These are phyloP conservation scores for Toxotes jaculatrix DNA, from an alignment of 2,113 vertebrate species.

Conservation along the genomic window DNA sequence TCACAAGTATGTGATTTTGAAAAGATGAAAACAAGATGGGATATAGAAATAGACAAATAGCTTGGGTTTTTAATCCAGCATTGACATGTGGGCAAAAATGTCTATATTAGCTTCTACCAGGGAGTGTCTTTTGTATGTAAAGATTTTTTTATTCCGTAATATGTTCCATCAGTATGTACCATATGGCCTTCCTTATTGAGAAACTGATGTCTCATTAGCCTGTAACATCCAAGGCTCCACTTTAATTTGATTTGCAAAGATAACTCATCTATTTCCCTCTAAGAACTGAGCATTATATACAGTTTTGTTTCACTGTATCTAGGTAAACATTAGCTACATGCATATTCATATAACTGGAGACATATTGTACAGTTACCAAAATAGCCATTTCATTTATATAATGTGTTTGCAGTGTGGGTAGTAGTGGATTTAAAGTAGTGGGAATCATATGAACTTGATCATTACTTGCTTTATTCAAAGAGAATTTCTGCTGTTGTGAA, in stretches of 20 bases:
- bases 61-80: not conserved
- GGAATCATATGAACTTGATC: not conserved
- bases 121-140: not conserved
- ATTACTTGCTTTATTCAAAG: not conserved
- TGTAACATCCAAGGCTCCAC: not conserved
- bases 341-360: not conserved
- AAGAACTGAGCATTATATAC: not conserved
- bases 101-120: not conserved
- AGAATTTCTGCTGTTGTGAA: not conserved
- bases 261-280: not conserved
- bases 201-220: constrained; percentile 9
- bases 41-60: not conserved
- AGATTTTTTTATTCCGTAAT: not conserved
- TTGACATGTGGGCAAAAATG: not conserved
- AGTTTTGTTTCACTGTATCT: not conserved
- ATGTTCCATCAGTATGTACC: not conserved
- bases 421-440: not conserved
- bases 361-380: not conserved
- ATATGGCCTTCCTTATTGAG: not conserved
- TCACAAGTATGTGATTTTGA: constrained; percentile 10
- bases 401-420: not conserved
- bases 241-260: not conserved
- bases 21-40: constrained; percentile 4
- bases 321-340: not conserved
- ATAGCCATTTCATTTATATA: not conserved